Evolutionary conservation across 2,888 invertebrate species (phyloP), one percentile per base, ranked within the genome.

Genomic region (Acleris emargana): DNA sequence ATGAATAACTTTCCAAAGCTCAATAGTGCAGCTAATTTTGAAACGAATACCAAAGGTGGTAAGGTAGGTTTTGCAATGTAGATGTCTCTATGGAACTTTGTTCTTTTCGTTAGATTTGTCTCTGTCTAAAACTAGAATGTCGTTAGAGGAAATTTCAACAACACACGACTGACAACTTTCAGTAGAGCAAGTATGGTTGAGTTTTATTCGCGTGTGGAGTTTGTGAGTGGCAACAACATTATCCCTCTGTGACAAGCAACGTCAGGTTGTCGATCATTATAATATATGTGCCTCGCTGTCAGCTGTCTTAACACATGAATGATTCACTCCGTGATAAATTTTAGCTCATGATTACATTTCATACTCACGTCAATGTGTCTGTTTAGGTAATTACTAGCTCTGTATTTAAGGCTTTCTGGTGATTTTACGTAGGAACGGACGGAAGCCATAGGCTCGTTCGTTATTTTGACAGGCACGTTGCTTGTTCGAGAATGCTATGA

Each of bases 281-380:
- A 92, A 92, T 91, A 86, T 92, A 92, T 92, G 91, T 87, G 89
- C 88, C 82, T 84, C 81, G 86, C 90, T 91, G 91, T 91, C 91
- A 91, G 88, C 91, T 91, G 91, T 91, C 91, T 88, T 81, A 83
- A 83, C 86, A 86, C 88, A 89, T 91, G 91, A 91, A 89, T 91
- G 91, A 91, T 91, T 92, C 91, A 91, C 91, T 90, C 83, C 84
- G 85, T 89, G 91, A 92, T 92, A 91, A 92, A 92, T 91, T 91
- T 87, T 85, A 90, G 91, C 90, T 91, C 90, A 90, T 92, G 91
- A 92, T 92, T 91, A 91, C 90, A 91, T 91, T 90, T 91, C 90
- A 90, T 87, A 87, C 88, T 79, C 83, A 83, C 84, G 89, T 91
- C 91, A 89, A 89, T 89, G 84, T 87, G 90, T 90, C 89, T 87